Base-by-base conservation (phyloP, 1,140 invertebrate species). In the Tachypleus tridentatus region DNA sequence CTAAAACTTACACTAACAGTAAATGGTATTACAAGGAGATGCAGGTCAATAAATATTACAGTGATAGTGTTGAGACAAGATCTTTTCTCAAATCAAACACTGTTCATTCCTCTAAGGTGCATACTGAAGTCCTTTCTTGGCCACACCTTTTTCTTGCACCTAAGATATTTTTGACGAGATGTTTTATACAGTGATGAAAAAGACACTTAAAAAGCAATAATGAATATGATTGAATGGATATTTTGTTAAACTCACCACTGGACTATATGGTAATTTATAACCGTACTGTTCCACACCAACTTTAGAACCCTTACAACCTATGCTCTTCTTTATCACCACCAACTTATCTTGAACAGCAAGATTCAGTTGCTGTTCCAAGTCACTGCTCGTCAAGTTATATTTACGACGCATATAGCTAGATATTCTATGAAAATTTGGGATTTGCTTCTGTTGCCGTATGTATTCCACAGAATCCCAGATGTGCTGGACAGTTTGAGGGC, bases 261-360 rank as follows among this genome's bases (percentile, higher is more conserved):
- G 73, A 51, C 73, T 73, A 11, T 74, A 73, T 52, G 82, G 81
- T 54, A 83, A 72, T 68, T 77, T 75, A 68, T 80, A 83, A 4
- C 80, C 80, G 72, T 83, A 80, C 71, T 83, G 81, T 69, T 83
- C 80, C 8, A 81, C 72, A 47, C 82, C 82, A 9, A 75, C 76
- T 70, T 81, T 82, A 8, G 76, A 77, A 4, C 82, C 82, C 73
- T 83, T 83, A 57, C 75, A 77, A 7, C 79, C 80, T 29, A 82
- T 74, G 58, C 77, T 76, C 60, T 76, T 79, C 49, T 79, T 80
- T 3, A 81, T 73, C 9, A 75, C 70, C 7, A 84, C 76, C 6
- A 83, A 71, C 53, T 76, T 77, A 74, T 84, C 82, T 51, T 77
- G 72, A 3, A 82, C 79, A 62, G 80, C 79, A 69, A 77, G 76